phyloP scores from a whole-genome alignment of 2,797 vertebrate genomes.

The Acipenser ruthenus region DNA sequence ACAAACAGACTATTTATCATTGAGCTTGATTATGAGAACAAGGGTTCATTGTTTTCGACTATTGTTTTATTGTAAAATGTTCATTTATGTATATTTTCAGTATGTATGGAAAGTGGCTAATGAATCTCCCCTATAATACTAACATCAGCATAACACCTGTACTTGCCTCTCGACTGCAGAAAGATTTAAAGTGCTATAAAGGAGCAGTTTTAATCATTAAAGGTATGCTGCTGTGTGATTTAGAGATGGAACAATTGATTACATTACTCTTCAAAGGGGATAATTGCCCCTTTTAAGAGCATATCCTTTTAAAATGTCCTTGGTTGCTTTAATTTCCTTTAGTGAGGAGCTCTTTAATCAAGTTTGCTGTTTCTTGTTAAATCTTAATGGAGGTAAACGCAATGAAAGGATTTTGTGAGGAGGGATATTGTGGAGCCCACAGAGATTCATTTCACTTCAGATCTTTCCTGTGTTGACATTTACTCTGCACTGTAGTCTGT shows the following conservation, averaged over 20 bases:
- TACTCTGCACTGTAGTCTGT: constrained; percentile 19
- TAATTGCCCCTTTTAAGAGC: constrained; percentile 33
- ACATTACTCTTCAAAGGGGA: constrained; percentile 54
- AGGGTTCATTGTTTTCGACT: no score
- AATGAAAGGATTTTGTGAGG: constrained; percentile 14
- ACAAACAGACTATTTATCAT: no score
- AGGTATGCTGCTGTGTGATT: constrained; percentile 44
- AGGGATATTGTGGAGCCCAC: constrained; percentile 11
- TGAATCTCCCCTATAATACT: no score
- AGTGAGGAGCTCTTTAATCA: constrained; percentile 33
- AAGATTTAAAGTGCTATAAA: no score
- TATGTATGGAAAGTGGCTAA: no score
- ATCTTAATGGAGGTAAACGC: constrained; percentile 21
- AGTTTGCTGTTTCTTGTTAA: constrained; percentile 43
- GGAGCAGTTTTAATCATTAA: constrained; percentile 12
- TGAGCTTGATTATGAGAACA: no score
- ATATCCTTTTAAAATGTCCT: constrained; percentile 50
- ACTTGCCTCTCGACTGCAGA: no score
- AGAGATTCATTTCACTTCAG: constrained; percentile 21
- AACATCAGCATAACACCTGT: no score
- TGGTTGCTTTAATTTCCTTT: constrained; percentile 43
- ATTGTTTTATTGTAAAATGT: no score
- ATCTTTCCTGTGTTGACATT: constrained; percentile 13
- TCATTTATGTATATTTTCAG: no score
- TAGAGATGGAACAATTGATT: constrained; percentile 44